Base-by-base conservation (phyloP, 2,797 vertebrate species). In the Phaenicophaeus curvirostris region DNA sequence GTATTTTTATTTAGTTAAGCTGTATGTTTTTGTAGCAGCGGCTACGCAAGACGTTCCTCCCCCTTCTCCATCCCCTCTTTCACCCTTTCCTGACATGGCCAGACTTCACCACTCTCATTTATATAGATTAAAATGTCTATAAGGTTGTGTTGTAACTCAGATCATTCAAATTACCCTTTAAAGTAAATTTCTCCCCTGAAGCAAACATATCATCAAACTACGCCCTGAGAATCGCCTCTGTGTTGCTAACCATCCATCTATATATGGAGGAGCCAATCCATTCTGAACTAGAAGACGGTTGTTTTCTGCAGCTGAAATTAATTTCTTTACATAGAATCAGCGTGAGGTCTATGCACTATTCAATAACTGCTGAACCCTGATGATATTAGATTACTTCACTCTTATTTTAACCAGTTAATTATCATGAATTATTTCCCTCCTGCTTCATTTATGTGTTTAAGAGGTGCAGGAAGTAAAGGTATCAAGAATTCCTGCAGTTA, bases 241-340 rank as follows among this genome's bases (percentile, higher is more conserved):
- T 0, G 3, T 17, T 33, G 20, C 58, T 85, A 69, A n/a, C 66
- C 68, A 5, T 46, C 46, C 69, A 1, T 14, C 20, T 53, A 2
- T n/a, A 11, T 20, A n/a, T 44, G 71, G 50, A 74, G 82, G 31
- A 31, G 35, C 19, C 8, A 7, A 8, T 4, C 53, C 68, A 5
- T 23, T 24, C 63, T 17, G 69, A 51, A 1, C 72, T 16, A 75
- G 77, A 46, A 65, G 30, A n/a, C 51, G 50, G 31, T 9, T 85
- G 23, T 68, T 72, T 92, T 62, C 72, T 96, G 89, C 53, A 65
- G 87, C 85, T 72, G 68, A 86, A 94, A 86, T 96, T 18, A 37
- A 94, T 91, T 87, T 75, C 37, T 77, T 61, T 28, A 7, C 82
- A 24, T 0, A 17, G 37, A 57, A 63, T 9, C 94, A 72, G 89